Evolutionary conservation across 2,113 vertebrate species (phyloP).

Genomic region (Castor canadensis): DNA sequence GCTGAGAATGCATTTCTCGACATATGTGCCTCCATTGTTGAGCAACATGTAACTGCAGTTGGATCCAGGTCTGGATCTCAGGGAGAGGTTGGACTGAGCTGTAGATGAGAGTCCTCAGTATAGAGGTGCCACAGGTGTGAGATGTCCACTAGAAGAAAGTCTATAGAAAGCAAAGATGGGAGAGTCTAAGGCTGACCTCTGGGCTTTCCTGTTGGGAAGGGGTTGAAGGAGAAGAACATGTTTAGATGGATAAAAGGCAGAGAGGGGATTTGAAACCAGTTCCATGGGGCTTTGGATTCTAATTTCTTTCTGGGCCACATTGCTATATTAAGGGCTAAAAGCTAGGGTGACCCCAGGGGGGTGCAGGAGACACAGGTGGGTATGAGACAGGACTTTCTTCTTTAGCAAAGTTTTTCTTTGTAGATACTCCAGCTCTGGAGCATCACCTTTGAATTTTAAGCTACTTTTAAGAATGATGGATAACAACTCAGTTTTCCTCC

Average conservation of each 20-base stretch:
- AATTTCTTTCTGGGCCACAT: neutral
- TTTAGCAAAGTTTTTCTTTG: neutral
- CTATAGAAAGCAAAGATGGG: neutral
- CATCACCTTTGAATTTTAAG: neutral
- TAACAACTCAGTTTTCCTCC: neutral
- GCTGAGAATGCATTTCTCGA: neutral
- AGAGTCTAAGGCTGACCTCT: neutral
- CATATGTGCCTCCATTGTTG: too few species aligned
- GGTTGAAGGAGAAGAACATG: neutral
- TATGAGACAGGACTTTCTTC: too few species aligned
- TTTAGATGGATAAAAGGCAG: too few species aligned
- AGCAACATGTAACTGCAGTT: too few species aligned
- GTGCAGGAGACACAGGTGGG: too few species aligned
- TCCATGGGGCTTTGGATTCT: neutral
- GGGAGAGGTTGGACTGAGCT: neutral
- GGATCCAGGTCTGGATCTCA: neutral
- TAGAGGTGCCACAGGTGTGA: neutral
- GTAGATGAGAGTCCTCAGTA: rapidly evolving
- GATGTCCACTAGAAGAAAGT: neutral
- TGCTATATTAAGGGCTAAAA: neutral
- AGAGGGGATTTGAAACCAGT: neutral
- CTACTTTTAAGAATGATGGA: neutral
- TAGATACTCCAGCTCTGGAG: neutral
- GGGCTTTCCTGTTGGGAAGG: neutral
- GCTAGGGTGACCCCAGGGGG: neutral